Base-by-base conservation (phyloP, 2,113 vertebrate species). In the Hypocryptadius cinnamomeus region DNA sequence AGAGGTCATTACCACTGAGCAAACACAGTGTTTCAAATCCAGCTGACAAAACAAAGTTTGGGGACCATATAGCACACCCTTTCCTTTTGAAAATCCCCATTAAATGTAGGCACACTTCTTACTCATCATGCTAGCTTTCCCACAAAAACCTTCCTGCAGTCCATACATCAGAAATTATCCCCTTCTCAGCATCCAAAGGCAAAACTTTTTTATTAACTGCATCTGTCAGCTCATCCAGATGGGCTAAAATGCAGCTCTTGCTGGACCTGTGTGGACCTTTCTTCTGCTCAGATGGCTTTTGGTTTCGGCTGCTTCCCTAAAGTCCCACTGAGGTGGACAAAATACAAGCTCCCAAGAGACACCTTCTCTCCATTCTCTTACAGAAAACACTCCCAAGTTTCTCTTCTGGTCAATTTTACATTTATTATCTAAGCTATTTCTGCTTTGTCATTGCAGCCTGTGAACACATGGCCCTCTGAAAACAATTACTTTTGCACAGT, bases 1-100 rank as follows among this genome's bases (percentile, higher is more conserved):
- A 76, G 57, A 61, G 83, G 23, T 40, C 79, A 88, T 86, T 83
- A 50, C 57, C 80, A 69, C 13, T 53, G 71, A 72, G 31, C 21
- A 87, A 89, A 91, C 5, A 35, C 53, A 69, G 1, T 40, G 80
- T 53, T 91, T 79, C 45, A 89, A 92, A 91, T 56, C 24, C 78
- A 87, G 79, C 70, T 87, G 74, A 72, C 91, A 89, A 92, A 95
- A 85, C 48, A 72, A 86, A 93, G 13, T 57, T 42, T 77, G 45
- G 50, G 42, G 23, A 72, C 78, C 3, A 3, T 44, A 59, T 6
- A 87, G 59, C 50, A 85, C 89, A 82, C 50, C 68, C 70, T 92
- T 85, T 77, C 45, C 35, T 51, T 93, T 85, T 92, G 84, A 89
- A 93, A 89, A 51, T 57, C 45, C 24, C 27, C 39, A 77, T 31